Base-by-base conservation (phyloP, 2,888 invertebrate genomes). In the Tridacna crocea region DNA sequence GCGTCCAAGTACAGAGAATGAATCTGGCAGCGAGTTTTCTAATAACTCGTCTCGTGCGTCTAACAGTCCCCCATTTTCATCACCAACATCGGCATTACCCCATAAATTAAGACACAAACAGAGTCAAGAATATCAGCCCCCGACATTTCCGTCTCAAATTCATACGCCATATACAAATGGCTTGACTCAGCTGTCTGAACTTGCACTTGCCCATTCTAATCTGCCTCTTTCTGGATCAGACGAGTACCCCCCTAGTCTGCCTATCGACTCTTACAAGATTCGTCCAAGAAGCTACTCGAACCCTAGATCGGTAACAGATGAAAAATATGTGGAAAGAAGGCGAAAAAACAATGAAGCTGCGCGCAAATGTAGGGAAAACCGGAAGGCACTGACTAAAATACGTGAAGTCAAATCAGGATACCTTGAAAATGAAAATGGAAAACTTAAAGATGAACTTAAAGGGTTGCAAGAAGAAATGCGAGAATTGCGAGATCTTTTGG, bases 391-490 rank as follows among this genome's bases (percentile, higher is more conserved):
- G 77, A 93, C 94, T 11, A 92, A 93, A 75, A 90, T 94, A 78
- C 90, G 95, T 11, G 93, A 94, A 61, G 93, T 93, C 75, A 93
- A 94, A 75, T 93, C 93, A 0, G 89, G 88, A 22, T 90, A 92
- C 58, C 90, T 95, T 72, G 95, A 95, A 87, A 88, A 86, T 4
- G 95, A 95, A 90, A 95, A 95, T 89, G 93, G 93, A 77, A 97
- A 97, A 94, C 95, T 98, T 19, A 91, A 93, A 61, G 87, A 92
- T 24, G 97, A 98, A 94, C 95, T 99, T 88, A 97, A 97, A 91
- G 96, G 97, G 90, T 96, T 99, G 36, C 98, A 98, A 55, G 97
- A 97, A 0, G 98, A 99, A 95, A 98, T 99, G 88, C 98, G 97
- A 74, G 97, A 97, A 87, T 96, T 99, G 12, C 98, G 98, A 88